Evolutionary conservation across 2,797 vertebrate genomes (phyloP).

Genomic region (Columba guinea): DNA sequence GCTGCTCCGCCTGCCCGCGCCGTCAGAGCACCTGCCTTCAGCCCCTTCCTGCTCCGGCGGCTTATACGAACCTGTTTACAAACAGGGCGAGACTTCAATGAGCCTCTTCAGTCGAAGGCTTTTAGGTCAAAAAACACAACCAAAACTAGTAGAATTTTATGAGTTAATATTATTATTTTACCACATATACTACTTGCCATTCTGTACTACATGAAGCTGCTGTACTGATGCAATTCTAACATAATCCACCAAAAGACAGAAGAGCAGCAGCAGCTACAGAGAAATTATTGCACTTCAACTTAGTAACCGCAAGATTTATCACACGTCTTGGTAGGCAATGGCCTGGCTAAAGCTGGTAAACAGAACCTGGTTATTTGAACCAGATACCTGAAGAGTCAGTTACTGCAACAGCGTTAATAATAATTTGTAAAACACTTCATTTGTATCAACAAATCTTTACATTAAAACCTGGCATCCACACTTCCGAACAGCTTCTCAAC

Average conservation of each 20-base stretch:
- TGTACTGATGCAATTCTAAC: background rate
- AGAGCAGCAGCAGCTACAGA: background rate
- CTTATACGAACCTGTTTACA: conserved; percentile 86
- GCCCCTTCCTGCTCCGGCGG: conserved; percentile 84
- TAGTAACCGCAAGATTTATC: background rate
- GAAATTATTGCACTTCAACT: background rate
- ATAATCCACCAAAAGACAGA: background rate
- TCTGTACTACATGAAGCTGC: background rate
- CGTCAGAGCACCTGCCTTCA: conserved; percentile 88
- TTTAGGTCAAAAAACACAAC: background rate
- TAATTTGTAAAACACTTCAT: background rate
- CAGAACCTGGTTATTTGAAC: background rate
- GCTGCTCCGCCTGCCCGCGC: conserved; percentile 84
- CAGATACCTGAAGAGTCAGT: background rate
- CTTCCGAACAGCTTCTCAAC: background rate
- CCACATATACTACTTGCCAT: background rate
- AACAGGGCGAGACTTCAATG: background rate
- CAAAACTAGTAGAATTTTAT: background rate
- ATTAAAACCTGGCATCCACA: background rate
- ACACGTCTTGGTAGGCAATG: background rate
- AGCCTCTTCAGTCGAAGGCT: background rate
- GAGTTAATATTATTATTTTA: background rate
- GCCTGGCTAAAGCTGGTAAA: background rate
- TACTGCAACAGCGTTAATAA: background rate
- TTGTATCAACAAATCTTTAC: background rate